These are phyloP conservation scores for Sinocyclocheilus maitianheensis DNA, from an alignment of 2,113 vertebrate genomes.

Conservation along the genomic window DNA sequence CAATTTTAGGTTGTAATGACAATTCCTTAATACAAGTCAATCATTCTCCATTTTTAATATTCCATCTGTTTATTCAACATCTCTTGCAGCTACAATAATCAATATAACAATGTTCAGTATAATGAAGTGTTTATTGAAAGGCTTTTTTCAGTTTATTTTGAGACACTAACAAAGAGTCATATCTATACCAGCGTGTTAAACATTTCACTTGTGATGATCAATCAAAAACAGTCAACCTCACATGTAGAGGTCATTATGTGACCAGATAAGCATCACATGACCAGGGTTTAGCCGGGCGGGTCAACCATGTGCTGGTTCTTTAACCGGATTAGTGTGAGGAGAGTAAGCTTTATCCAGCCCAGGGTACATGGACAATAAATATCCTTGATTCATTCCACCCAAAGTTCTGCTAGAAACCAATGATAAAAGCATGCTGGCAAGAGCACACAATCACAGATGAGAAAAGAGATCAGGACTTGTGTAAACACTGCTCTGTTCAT, in stretches of 20 bases:
- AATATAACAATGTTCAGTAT: background rate
- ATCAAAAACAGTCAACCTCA: background rate
- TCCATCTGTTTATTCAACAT: background rate
- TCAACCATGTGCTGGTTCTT: constrained; percentile 38
- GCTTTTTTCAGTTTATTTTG: background rate
- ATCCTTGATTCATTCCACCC: constrained; percentile 60
- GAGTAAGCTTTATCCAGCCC: constrained; percentile 46
- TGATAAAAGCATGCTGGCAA: constrained; percentile 56
- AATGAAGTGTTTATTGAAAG: background rate
- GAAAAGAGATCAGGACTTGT: constrained; percentile 55
- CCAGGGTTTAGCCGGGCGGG: background rate
- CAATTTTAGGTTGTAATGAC: background rate
- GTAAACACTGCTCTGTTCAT: constrained; percentile 58
- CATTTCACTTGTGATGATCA: background rate
- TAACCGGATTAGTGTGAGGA: constrained; percentile 55
- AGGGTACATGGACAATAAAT: constrained; percentile 37
- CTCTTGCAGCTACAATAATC: background rate
- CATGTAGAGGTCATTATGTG: background rate
- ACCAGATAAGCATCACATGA: constrained; percentile 39
- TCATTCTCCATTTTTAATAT: background rate
- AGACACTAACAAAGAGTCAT: background rate
- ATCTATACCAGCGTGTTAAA: background rate
- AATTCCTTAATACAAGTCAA: background rate
- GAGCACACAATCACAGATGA: constrained; percentile 58
- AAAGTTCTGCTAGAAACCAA: constrained; percentile 50